Percentiles rank a stretch among this genome's conserved stretches.
Conservation (phyloP, 2,888 invertebrate species). For the Vesta saturnalis region DNA sequence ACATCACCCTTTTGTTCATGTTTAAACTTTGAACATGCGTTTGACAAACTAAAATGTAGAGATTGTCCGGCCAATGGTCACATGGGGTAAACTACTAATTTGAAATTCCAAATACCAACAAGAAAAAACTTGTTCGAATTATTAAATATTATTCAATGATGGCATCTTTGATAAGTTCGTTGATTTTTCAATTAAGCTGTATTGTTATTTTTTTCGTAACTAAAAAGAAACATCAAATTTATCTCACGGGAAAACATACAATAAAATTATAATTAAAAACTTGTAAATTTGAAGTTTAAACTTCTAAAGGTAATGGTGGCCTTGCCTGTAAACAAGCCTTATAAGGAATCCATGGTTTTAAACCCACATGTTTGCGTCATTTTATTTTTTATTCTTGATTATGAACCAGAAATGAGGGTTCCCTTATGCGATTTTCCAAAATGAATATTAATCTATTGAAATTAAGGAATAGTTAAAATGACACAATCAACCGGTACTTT, state of each 20-base stretch:
- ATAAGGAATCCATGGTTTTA: conserved; percentile 53
- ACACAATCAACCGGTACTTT: neutral
- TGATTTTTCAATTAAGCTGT: neutral
- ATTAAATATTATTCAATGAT: too few species aligned
- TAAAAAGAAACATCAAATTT: neutral
- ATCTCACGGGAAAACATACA: neutral
- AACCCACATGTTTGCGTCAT: conserved; percentile 52
- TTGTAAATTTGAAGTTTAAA: conserved; percentile 5
- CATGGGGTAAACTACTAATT: too few species aligned
- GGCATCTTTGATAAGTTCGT: neutral
- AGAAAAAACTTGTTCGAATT: too few species aligned
- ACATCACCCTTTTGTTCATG: too few species aligned
- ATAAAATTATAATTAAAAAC: neutral
- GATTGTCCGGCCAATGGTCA: too few species aligned
- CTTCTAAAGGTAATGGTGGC: conserved; percentile 37
- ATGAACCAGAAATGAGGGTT: conserved; percentile 27
- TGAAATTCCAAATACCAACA: too few species aligned
- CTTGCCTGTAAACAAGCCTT: conserved; percentile 52
- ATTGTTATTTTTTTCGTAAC: neutral
- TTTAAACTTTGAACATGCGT: too few species aligned
- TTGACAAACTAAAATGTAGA: too few species aligned
- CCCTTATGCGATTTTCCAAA: conserved; percentile 16
- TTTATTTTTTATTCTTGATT: conserved; percentile 48
- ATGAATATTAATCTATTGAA: neutral
- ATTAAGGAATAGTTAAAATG: neutral